Conservation (phyloP, 2,888 invertebrate species). For the Callosobruchus maculatus region DNA sequence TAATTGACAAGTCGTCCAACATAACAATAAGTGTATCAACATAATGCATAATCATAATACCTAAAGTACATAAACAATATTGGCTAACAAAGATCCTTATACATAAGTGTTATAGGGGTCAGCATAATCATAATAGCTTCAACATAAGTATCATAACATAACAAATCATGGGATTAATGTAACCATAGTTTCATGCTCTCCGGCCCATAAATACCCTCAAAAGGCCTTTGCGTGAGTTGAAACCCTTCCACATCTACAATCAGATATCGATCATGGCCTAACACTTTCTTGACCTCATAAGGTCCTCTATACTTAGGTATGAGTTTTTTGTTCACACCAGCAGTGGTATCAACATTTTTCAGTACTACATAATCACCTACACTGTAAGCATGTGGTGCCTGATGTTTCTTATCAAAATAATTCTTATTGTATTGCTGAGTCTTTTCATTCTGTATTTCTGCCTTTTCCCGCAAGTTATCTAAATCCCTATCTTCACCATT, state of each 20-base stretch:
- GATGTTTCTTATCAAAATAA: constrained; percentile 16
- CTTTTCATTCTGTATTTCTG: constrained; percentile 15
- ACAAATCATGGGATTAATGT: background rate
- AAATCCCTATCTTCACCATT: constrained; percentile 4
- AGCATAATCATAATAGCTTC: background rate
- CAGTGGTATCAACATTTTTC: constrained; percentile 18
- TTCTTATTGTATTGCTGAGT: constrained; percentile 14
- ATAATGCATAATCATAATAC: background rate
- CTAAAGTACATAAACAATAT: no score
- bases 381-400: constrained; percentile 11
- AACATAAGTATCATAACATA: no score
- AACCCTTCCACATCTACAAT: constrained; percentile 19
- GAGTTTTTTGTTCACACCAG: constrained; percentile 23
- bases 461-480: constrained; percentile 4
- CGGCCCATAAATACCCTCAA: constrained; percentile 14
- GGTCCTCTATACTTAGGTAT: constrained; percentile 25
- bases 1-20: background rate
- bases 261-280: constrained; percentile 26
- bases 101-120: background rate
- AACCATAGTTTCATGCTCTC: constrained; percentile 15
- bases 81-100: no score
- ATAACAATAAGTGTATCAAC: background rate
- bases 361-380: constrained; percentile 24
- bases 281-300: constrained; percentile 22
- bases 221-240: constrained; percentile 19